Percentiles rank a stretch among this genome's conserved stretches.
These are phyloP conservation scores for Holotrichia oblita DNA, from an alignment of 1,140 invertebrate species.

Conservation along the genomic window DNA sequence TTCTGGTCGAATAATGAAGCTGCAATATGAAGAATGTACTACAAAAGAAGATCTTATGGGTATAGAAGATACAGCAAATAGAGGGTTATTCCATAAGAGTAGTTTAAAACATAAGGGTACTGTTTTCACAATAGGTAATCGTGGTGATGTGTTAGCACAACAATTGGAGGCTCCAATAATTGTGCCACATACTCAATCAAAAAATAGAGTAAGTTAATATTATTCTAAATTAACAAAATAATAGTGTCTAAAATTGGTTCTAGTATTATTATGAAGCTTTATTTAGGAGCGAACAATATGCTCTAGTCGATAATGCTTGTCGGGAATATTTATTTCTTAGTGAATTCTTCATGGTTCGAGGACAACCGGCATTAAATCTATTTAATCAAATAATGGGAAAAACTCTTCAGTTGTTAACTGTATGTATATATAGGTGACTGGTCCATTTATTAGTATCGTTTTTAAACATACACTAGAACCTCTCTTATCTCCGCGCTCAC, in stretches of 20 bases:
- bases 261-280: no score
- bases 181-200: constrained; percentile 94
- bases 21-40: constrained; percentile 83
- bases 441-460: no score
- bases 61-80: constrained; percentile 85
- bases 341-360: no score
- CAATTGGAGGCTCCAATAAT: constrained; percentile 96
- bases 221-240: no score
- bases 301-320: no score
- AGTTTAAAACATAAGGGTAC: constrained; percentile 82
- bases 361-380: no score
- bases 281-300: no score
- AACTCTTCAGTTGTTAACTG: constrained; percentile 85
- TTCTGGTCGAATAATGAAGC: constrained; percentile 84
- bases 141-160: constrained; percentile 89
- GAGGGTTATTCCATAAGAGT: constrained; percentile 80
- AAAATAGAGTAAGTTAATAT: constrained; percentile 83
- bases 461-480: no score
- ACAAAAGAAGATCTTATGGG: constrained; percentile 96
- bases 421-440: neutral
- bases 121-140: constrained; percentile 89
- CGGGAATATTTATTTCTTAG: no score
- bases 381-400: no score
- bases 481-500: no score
- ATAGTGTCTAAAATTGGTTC: no score